Evolutionary conservation across 1,140 invertebrate species (phyloP), one percentile per base, ranked within the genome.

Genomic region (Trichonephila clavata): DNA sequence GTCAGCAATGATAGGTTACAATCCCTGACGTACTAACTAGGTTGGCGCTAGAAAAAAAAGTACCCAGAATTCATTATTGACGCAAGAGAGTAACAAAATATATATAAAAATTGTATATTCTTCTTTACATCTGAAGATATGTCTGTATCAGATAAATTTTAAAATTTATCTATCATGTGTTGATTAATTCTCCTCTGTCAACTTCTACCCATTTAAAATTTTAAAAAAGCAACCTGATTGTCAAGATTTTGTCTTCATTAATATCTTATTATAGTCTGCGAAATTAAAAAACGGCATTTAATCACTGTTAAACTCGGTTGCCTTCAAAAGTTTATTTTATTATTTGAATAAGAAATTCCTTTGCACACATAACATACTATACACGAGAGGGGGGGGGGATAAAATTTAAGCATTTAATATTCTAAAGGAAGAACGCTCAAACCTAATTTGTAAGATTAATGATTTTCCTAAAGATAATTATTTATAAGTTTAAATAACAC

Each of bases 381-480:
- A 68, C n/a, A 68, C 21, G 0, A 13, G 5, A 4, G 1, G 10
- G 6, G n/a, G 13, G 21, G n/a, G n/a, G 4, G 10, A 32, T 18
- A 7, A 27, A 32, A 18, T 77, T 27, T 77, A 32, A 32, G 32
- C 20, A 14, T 77, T 77, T 77, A 77, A 77, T 77, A 77, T 32
- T 77, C 32, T 77, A 20, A 6, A 27, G 32, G n/a, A n/a, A 39
- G 71, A 32, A 39, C 71, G 24, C 32, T 77, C 71, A 20, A 39
- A 77, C 24, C 18, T 77, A 77, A 77, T 77, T 77, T 20, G 32
- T 39, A 39, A 77, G 71, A 77, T 77, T 77, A 77, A 77, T 77
- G 71, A 77, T 39, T 21, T 77, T 77, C 27, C 18, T 27, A 39
- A 77, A 63, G 21, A 16, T 20, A 77, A 77, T 77, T 77, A 77